These are phyloP conservation scores for Cephonodes hylas DNA, from an alignment of 2,888 invertebrate species.

Conservation along the genomic window DNA sequence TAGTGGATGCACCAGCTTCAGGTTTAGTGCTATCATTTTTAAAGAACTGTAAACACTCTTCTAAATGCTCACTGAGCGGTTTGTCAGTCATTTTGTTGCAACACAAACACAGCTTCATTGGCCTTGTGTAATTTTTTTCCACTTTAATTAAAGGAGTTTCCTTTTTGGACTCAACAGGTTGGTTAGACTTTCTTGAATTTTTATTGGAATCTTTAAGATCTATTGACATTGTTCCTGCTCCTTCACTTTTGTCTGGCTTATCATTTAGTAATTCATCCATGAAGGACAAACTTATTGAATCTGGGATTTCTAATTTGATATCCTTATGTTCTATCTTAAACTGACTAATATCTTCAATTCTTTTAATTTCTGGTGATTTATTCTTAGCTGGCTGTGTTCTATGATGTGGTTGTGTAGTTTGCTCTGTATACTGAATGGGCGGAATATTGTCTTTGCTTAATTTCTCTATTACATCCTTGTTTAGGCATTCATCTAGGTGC, in stretches of 20 bases:
- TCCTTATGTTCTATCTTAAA: constrained; percentile 15
- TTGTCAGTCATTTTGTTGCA: constrained; percentile 56
- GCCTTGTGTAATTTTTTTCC: constrained; percentile 24
- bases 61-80: constrained; percentile 69
- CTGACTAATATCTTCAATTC: not conserved
- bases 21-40: constrained; percentile 70
- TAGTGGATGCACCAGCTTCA: constrained; percentile 46
- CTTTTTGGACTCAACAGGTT: not conserved
- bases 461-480: constrained; percentile 57
- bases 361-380: not conserved
- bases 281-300: constrained; percentile 10
- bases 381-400: constrained; percentile 4
- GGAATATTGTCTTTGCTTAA: constrained; percentile 31
- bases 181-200: not conserved
- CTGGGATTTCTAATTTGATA: constrained; percentile 9
- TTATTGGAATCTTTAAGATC: not conserved
- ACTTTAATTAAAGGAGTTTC: constrained; percentile 1
- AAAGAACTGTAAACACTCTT: constrained; percentile 72
- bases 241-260: not conserved
- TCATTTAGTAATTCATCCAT: not conserved
- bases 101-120: constrained; percentile 62
- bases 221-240: not conserved
- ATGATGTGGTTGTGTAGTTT: not conserved
- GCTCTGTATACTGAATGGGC: not conserved
- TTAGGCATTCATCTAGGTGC: constrained; percentile 74